phyloP scores from a whole-genome alignment of 2,888 invertebrate species.

The Polydrusus cervinus region DNA sequence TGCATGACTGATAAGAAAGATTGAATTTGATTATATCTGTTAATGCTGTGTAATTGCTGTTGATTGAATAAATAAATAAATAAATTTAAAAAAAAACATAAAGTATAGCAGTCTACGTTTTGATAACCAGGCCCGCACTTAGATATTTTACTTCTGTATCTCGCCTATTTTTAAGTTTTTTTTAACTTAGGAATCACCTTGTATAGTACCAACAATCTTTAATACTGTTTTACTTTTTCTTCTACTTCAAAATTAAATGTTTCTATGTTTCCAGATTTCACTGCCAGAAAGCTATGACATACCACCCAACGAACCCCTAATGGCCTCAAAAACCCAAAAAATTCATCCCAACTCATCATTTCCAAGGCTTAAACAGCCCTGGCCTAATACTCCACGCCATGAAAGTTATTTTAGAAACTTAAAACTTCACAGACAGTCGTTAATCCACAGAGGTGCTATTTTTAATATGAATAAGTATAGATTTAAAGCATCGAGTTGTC shows the following conservation, averaged over 20 bases:
- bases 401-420: conserved; percentile 81
- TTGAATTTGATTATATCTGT: too few species aligned
- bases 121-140: too few species aligned
- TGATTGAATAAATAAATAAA: too few species aligned
- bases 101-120: too few species aligned
- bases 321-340: conserved; percentile 51
- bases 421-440: conserved; percentile 84
- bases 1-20: too few species aligned
- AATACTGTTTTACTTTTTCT: too few species aligned
- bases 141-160: too few species aligned
- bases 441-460: conserved; percentile 90
- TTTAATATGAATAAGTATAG: conserved; percentile 87
- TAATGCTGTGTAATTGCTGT: too few species aligned
- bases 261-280: conserved; percentile 51
- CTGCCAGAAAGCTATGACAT: conserved; percentile 61
- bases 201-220: too few species aligned
- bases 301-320: conserved; percentile 58
- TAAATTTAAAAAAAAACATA: too few species aligned
- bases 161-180: too few species aligned
- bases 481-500: conserved; percentile 90
- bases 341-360: conserved; percentile 65
- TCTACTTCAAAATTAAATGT: neutral
- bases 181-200: too few species aligned
- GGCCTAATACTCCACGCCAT: conserved; percentile 72
- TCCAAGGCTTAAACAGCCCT: conserved; percentile 73